Conservation (phyloP, 2,888 invertebrate genomes). For the Lycaena phlaeas region DNA sequence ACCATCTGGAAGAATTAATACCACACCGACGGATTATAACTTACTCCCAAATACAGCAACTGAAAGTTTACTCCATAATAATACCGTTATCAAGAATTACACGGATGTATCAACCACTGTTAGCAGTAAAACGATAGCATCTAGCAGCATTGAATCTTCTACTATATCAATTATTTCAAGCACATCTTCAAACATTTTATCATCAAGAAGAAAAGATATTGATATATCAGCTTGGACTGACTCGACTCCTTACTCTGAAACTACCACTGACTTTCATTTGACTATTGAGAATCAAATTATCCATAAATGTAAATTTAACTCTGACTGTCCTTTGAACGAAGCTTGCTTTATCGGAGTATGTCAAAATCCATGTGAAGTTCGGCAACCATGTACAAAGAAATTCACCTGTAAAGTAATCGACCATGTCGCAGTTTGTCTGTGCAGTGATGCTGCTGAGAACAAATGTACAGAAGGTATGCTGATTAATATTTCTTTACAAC, state of each 20-base stretch:
- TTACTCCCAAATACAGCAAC: no score
- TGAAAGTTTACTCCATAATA: no score
- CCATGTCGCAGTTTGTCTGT: conserved; percentile 76
- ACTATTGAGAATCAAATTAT: conserved; percentile 36
- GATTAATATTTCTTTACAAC: conserved; percentile 28
- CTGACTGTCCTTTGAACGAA: conserved; percentile 76
- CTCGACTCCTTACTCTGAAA: conserved; percentile 43
- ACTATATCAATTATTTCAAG: conserved; percentile 23
- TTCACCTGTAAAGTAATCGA: conserved; percentile 75
- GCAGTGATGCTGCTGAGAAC: conserved; percentile 72
- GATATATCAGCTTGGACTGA: conserved; percentile 65
- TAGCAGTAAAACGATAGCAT: no score
- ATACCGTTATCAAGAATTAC: no score
- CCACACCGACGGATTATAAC: no score
- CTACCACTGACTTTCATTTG: conserved; percentile 44
- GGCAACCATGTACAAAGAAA: conserved; percentile 72
- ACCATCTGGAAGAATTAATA: no score
- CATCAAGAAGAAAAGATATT: conserved; percentile 54
- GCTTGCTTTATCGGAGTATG: conserved; percentile 77
- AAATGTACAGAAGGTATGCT: conserved; percentile 77
- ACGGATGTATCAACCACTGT: no score
- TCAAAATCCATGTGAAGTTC: conserved; percentile 74
- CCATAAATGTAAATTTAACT: conserved; percentile 72
- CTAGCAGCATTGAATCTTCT: no score
- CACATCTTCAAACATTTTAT: conserved; percentile 52